These are phyloP conservation scores for Sula dactylatra DNA, from an alignment of 2,113 vertebrate species.

Conservation along the genomic window DNA sequence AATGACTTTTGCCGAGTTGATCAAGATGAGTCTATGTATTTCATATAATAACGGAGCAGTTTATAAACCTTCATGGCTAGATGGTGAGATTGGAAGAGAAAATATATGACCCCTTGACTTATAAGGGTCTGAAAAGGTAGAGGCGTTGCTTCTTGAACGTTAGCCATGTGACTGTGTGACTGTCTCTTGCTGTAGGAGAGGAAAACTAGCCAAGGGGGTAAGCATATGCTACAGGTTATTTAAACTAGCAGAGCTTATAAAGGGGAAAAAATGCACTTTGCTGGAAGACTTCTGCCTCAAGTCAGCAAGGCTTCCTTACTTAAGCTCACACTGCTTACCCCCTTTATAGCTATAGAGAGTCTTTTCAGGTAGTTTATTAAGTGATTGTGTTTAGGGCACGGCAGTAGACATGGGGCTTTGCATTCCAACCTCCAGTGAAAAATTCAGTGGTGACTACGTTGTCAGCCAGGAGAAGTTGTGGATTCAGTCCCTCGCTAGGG, in stretches of 20 bases:
- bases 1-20: not conserved
- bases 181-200: not conserved
- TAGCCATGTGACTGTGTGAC: rapidly evolving
- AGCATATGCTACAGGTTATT: not conserved
- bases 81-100: not conserved
- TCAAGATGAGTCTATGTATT: not conserved
- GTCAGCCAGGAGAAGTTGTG: not conserved
- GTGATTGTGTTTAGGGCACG: not conserved
- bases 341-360: not conserved
- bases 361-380: not conserved
- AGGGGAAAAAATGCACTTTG: not conserved
- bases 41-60: not conserved
- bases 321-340: not conserved
- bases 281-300: not conserved
- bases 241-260: not conserved
- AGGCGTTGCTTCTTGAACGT: not conserved
- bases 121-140: not conserved
- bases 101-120: not conserved
- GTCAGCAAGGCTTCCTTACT: not conserved
- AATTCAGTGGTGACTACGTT: not conserved
- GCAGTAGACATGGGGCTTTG: not conserved
- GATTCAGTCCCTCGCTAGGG: not conserved
- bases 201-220: not conserved
- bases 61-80: not conserved
- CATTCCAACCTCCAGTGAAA: not conserved